A percentile compares a stretch with the other conserved stretches of the same genome.
Evolutionary conservation across 1,140 invertebrate species (phyloP).

Genomic region (Diprion similis): DNA sequence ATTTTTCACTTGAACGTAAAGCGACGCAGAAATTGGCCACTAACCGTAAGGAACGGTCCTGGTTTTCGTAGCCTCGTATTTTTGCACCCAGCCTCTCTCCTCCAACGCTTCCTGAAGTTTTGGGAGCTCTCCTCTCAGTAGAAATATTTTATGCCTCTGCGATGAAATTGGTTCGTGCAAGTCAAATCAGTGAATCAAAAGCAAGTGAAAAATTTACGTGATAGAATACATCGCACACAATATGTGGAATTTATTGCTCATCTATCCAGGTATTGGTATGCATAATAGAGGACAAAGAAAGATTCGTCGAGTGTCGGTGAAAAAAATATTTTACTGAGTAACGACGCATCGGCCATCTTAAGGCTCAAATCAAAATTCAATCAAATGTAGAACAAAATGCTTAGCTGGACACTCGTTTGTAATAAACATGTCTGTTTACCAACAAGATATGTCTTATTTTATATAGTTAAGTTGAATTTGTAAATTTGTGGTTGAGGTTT

Average conservation of each 20-base stretch:
- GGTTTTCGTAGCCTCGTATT: slow-evolving; percentile 51
- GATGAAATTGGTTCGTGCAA: slow-evolving; percentile 16
- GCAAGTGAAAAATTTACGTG: neutral
- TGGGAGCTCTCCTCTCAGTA: slow-evolving; percentile 52
- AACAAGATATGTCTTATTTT: no score
- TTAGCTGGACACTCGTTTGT: no score
- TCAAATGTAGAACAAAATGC: no score
- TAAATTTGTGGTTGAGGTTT: no score
- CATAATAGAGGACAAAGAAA: neutral
- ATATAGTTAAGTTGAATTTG: no score
- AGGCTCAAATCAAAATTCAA: neutral
- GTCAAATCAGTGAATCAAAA: neutral
- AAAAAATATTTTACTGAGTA: slow-evolving; percentile 16
- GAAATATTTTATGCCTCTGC: slow-evolving; percentile 51
- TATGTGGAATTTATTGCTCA: no score
- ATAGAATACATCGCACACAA: neutral
- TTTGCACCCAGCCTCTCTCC: slow-evolving; percentile 51
- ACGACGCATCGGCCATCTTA: slow-evolving; percentile 3
- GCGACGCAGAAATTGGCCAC: slow-evolving; percentile 8
- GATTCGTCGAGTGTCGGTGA: slow-evolving; percentile 7
- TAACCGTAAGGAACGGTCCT: slow-evolving; percentile 52
- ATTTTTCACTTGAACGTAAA: no score
- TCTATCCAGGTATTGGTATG: no score
- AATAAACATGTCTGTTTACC: no score
- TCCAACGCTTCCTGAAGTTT: slow-evolving; percentile 47